Conservation (phyloP, 2,797 vertebrate genomes). For the Gymnoscopelus microlampas region DNA sequence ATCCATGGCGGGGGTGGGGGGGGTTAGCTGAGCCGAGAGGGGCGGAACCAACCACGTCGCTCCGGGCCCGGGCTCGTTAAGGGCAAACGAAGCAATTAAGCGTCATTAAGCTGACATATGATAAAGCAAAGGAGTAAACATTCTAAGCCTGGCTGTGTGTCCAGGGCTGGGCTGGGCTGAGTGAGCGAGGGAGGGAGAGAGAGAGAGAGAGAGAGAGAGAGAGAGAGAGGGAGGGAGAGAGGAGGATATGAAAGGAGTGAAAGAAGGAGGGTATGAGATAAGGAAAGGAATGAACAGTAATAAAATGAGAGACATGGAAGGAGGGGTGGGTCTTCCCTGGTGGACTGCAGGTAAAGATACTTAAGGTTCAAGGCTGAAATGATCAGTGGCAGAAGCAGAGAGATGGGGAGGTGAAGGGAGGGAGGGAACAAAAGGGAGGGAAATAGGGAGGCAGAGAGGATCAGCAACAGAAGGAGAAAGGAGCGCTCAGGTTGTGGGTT, state of each 20-base stretch:
- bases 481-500: too few species aligned
- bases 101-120: slow-evolving; percentile 67
- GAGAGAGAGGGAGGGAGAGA: neutral
- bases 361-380: too few species aligned
- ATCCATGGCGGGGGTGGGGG: neutral
- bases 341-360: too few species aligned
- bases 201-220: slow-evolving; percentile 12
- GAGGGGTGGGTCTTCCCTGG: too few species aligned
- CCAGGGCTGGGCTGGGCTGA: slow-evolving; percentile 16
- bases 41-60: neutral
- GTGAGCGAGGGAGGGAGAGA: slow-evolving; percentile 41
- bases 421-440: neutral
- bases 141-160: slow-evolving; percentile 45
- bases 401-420: slow-evolving; percentile 5
- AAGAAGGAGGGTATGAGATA: neutral
- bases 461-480: neutral
- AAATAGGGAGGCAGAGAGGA: slow-evolving; percentile 3
- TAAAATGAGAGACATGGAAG: neutral
- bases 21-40: neutral
- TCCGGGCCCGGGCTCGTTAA: slow-evolving; percentile 47
- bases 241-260: neutral
- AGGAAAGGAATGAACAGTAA: neutral
- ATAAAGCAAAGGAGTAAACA: slow-evolving; percentile 79
- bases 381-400: too few species aligned
- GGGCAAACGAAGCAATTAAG: slow-evolving; percentile 74